Evolutionary conservation across 2,888 invertebrate species (phyloP).

Genomic region (Reticulitermes lucifugus): DNA sequence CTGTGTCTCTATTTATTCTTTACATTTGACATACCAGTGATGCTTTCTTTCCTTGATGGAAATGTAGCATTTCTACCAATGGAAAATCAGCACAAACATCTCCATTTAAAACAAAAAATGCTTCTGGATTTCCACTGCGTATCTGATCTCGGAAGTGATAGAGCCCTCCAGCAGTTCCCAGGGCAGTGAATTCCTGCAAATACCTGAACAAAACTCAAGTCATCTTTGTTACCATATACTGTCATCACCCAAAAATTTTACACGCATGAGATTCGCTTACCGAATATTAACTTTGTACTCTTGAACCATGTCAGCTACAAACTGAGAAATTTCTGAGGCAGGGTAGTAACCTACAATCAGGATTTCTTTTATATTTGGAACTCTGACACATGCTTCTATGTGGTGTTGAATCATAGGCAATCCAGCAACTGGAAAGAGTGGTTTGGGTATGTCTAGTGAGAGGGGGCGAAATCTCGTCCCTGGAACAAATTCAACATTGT

Average conservation of each 20-base stretch:
- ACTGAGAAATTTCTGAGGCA: constrained; percentile 84
- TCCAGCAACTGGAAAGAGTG: constrained; percentile 96
- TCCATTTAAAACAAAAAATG: constrained; percentile 95
- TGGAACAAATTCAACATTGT: constrained; percentile 60
- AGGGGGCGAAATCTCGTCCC: constrained; percentile 97
- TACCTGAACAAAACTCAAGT: constrained; percentile 70
- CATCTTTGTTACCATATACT: not conserved
- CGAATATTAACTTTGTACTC: constrained; percentile 84
- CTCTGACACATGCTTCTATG: constrained; percentile 89
- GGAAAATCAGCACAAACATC: constrained; percentile 99
- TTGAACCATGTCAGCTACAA: constrained; percentile 87
- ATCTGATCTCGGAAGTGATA: constrained; percentile 98
- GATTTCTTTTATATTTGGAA: constrained; percentile 88
- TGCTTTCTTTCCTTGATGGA: constrained; percentile 72
- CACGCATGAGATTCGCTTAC: constrained; percentile 61
- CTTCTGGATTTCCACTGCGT: constrained; percentile 85
- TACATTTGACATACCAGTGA: constrained; percentile 65
- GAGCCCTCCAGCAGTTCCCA: constrained; percentile 97
- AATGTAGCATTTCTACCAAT: constrained; percentile 81
- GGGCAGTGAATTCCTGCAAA: constrained; percentile 92
- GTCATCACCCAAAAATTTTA: not conserved
- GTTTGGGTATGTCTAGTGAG: constrained; percentile 97
- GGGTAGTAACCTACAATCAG: constrained; percentile 95
- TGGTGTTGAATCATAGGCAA: constrained; percentile 96
- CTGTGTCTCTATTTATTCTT: too few relatives aligned